Evolutionary conservation across 1,140 invertebrate genomes (phyloP), one percentile per base, ranked within the genome.

Genomic region (Drosophila bocki): DNA sequence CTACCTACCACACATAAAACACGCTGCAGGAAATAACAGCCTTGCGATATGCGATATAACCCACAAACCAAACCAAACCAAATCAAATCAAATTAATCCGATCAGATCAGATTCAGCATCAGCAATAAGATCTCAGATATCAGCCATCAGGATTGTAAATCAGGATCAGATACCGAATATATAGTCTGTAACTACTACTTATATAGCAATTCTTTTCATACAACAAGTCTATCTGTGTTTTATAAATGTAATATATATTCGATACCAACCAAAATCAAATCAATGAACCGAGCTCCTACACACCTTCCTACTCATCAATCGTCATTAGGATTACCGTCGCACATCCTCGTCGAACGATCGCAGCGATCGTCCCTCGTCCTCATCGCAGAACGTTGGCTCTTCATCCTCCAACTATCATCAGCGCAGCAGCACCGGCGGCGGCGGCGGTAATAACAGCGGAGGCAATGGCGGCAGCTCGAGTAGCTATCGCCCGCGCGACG

Each of bases 291-390:
- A 90, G 85, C 81, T 88, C 85, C 85, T 90, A 90, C 85, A 90
- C 86, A 82, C 54, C 83, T 90, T 91, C 82, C 91, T 92, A 92
- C 76, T 92, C 91, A 92, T 84, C 76, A 91, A 90, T 90, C 87
- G 80, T 90, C 91, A 91, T 39, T 87, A 92, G 91, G 87, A 92
- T 82, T 92, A 92, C 72, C 85, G 91, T 80, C 91, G 91, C 41
- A 91, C 82, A 35, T 78, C 87, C 54, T 90, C 91, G 64, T 82
- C 86, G 51, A 91, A 84, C 58, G 84, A 88, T 81, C 91, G 84
- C 56, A 91, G 79, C 35, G 91, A 92, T 91, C 84, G 91, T 32
- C 85, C 84, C 69, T 81, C 85, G 69, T 88, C 84, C 59, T 88
- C 84, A 44, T 90, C 85, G 57, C 85, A 90, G 63, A 85, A 85